Percentiles rank a stretch among this genome's conserved stretches.
phyloP scores from a whole-genome alignment of 2,888 invertebrate species.

The Anticlea derivata region DNA sequence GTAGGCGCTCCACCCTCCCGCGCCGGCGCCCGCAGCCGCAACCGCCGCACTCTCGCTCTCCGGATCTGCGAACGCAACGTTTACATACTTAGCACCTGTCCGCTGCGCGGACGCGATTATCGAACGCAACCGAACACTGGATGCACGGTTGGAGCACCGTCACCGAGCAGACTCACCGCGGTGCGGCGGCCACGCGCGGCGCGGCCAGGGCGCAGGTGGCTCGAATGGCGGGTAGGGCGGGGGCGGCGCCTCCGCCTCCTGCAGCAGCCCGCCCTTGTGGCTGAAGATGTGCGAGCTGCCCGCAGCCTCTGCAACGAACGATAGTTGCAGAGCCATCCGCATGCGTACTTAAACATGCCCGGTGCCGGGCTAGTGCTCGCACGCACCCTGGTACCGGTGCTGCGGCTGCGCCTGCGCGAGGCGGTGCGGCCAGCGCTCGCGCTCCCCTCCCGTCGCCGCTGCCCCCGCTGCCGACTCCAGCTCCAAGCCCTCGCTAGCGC shows the following conservation, averaged over 20 bases:
- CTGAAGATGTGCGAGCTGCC: constrained; percentile 86
- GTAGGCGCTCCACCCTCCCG: constrained; percentile 37
- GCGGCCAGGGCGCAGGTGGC: constrained; percentile 37
- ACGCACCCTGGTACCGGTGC: constrained; percentile 47
- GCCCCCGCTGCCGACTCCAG: constrained; percentile 18
- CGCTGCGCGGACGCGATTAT: no score
- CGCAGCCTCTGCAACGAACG: not conserved
- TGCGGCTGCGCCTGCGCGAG: constrained; percentile 71
- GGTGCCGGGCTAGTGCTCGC: no score
- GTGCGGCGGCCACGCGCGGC: constrained; percentile 37
- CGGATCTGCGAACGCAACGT: constrained; percentile 35
- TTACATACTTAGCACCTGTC: no score
- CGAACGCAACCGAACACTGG: no score
- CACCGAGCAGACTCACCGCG: constrained; percentile 15
- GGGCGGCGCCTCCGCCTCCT: constrained; percentile 64
- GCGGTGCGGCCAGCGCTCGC: constrained; percentile 71
- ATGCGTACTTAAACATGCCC: no score
- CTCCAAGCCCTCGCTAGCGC: constrained; percentile 15
- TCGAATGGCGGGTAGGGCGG: constrained; percentile 45
- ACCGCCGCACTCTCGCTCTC: no score
- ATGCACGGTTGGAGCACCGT: not conserved
- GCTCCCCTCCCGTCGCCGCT: constrained; percentile 25
- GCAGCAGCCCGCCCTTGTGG: constrained; percentile 87
- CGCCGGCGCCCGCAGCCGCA: constrained; percentile 32
- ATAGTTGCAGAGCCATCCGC: no score